Evolutionary conservation across 2,888 invertebrate species (phyloP).

Genomic region (Ellobium chinense): DNA sequence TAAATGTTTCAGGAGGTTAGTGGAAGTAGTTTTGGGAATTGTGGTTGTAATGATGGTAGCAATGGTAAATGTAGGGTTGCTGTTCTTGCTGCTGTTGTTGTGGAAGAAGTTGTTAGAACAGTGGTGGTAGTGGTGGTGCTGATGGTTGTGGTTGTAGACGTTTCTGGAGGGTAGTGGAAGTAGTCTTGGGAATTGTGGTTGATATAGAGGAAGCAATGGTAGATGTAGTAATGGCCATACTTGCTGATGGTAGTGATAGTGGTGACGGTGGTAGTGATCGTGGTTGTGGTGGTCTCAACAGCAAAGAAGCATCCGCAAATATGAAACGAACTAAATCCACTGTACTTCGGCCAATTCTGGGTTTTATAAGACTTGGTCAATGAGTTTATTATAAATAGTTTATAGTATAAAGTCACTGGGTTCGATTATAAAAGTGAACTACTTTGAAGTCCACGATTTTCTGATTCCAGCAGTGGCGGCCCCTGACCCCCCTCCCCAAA

Average conservation of each 20-base stretch:
- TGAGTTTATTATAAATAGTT: neutral
- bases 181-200: neutral
- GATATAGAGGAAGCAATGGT: neutral
- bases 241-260: neutral
- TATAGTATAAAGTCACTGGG: neutral
- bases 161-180: too few species aligned
- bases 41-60: slow-evolving; percentile 9
- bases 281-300: too few species aligned
- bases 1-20: neutral
- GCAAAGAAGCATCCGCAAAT: too few species aligned
- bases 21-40: neutral
- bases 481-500: too few species aligned
- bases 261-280: neutral
- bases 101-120: neutral
- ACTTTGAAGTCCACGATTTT: neutral
- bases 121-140: neutral
- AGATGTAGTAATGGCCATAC: neutral
- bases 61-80: neutral
- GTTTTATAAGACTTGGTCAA: too few species aligned
- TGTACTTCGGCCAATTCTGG: too few species aligned
- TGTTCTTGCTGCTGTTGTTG: neutral
- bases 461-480: too few species aligned
- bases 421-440: neutral
- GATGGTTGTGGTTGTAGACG: too few species aligned
- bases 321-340: too few species aligned